Percentiles rank a stretch among this genome's conserved stretches.
Conservation (phyloP, 2,113 vertebrate species). For the Mixornis gularis region DNA sequence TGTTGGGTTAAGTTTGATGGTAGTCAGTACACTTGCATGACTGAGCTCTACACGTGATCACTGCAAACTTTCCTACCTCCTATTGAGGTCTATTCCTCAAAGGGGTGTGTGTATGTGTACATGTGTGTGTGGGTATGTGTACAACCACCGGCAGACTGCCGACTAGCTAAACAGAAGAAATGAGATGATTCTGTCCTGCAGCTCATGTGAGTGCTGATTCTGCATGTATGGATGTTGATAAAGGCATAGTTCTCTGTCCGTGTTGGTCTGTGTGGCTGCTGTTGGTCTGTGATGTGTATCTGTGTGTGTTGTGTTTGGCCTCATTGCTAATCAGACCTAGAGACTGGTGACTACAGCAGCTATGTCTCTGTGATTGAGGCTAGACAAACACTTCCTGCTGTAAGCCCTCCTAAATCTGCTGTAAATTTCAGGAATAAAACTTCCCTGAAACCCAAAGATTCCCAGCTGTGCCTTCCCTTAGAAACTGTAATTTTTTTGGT, state of each 20-base stretch:
- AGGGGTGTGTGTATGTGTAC: accelerated
- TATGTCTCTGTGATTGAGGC: background rate
- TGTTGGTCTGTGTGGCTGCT: background rate
- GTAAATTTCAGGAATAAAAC: background rate
- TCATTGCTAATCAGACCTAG: background rate
- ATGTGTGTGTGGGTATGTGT: too few species aligned
- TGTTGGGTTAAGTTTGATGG: too few species aligned
- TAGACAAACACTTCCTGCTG: background rate
- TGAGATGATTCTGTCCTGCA: accelerated
- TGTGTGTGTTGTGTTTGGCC: background rate
- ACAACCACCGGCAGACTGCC: background rate
- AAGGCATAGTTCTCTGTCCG: accelerated
- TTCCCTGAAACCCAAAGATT: background rate
- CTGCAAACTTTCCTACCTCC: background rate
- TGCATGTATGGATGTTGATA: background rate
- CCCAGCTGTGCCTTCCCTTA: background rate
- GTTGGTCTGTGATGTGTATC: background rate
- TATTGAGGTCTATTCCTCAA: background rate
- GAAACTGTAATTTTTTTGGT: background rate
- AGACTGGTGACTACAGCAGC: background rate
- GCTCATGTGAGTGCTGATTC: background rate
- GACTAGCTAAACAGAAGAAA: background rate
- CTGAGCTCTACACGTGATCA: background rate
- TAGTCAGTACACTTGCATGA: background rate
- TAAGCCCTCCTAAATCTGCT: background rate